phyloP scores from a whole-genome alignment of 2,888 invertebrate genomes.

The Pardosa pseudoannulata region DNA sequence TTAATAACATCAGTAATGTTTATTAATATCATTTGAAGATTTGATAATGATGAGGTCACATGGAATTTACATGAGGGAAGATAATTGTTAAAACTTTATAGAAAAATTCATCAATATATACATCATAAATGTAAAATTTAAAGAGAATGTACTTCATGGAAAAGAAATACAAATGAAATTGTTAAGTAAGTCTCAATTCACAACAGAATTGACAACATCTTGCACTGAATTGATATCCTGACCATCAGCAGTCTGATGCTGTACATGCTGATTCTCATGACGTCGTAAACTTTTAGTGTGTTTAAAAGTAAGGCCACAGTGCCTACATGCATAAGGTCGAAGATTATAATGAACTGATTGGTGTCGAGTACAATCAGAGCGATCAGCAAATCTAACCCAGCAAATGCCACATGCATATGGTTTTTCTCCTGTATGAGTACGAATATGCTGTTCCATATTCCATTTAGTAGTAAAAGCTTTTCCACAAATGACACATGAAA shows the following conservation, averaged over 20 bases:
- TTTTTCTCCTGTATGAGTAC: slow-evolving; percentile 58
- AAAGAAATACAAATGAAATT: too few species aligned
- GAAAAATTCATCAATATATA: not conserved
- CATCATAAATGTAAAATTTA: too few species aligned
- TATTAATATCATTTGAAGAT: not conserved
- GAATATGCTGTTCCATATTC: slow-evolving; percentile 62
- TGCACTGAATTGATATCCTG: not conserved
- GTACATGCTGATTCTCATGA: slow-evolving; percentile 46
- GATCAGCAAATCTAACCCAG: slow-evolving; percentile 54
- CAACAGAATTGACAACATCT: not conserved
- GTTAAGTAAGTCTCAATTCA: too few species aligned
- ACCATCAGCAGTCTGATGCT: not conserved
- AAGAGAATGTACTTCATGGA: too few species aligned
- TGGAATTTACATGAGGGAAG: not conserved
- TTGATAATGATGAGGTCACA: slow-evolving; percentile 5
- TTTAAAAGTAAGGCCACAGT: slow-evolving; percentile 60
- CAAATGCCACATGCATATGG: slow-evolving; percentile 63
- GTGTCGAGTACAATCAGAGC: slow-evolving; percentile 53
- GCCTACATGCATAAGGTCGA: slow-evolving; percentile 50
- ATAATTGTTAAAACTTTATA: not conserved
- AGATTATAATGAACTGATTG: slow-evolving; percentile 52
- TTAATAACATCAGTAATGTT: not conserved
- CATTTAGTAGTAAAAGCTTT: slow-evolving; percentile 64
- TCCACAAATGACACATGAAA: slow-evolving; percentile 54
- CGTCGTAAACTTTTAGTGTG: slow-evolving; percentile 50